Base-by-base conservation (phyloP, 2,888 invertebrate genomes). In the Andrena fulva region DNA sequence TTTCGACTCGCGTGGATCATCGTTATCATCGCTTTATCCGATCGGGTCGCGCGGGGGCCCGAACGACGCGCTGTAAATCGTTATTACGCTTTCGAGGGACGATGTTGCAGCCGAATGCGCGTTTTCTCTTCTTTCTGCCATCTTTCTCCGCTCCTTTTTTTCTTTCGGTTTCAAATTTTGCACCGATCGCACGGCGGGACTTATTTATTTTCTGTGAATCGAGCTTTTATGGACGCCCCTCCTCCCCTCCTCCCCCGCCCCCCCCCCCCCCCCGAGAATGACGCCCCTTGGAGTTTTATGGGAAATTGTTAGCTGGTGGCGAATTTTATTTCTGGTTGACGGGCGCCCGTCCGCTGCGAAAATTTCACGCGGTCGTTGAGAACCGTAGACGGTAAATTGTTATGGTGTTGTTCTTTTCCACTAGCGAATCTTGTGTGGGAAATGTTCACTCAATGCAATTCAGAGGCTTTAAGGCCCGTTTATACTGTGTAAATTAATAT, bases 41-140 rank as follows among this genome's bases (percentile, higher is more conserved):
- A 31, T 10, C 3, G 48, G 27, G 10, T 16, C 56, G 60, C 31
- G 29, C 31, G 48, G 24, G 16, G 24, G 27, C 59, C 50, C 12
- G 59, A 33, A 62, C 69, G 75, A 68, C n/a, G 31, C 24, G 31
- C 24, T 75, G 62, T 75, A 75, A 78, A 78, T 78, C 68, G 75
- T 78, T 74, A 78, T 74, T 62, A 62, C 54, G 31, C n/a, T 24
- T n/a, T 35, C 42, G 20, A 10, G 33, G 10, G 63, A 63, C 31
- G 20, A n/a, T 63, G 63, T 63, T 12, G n/a, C 35, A 35, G 33
- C 20, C 33, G 4, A 10, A 10, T 10, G 10, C 24, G 56, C 56
- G 8, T 24, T 56, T 56, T 56, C 24, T 12, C 56, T 10, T 56
- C 56, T 56, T 20, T 0, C 52, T 52, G 8, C 27, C 27, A 20